Conservation (phyloP, 2,113 vertebrate genomes). For the Raja brachyura region DNA sequence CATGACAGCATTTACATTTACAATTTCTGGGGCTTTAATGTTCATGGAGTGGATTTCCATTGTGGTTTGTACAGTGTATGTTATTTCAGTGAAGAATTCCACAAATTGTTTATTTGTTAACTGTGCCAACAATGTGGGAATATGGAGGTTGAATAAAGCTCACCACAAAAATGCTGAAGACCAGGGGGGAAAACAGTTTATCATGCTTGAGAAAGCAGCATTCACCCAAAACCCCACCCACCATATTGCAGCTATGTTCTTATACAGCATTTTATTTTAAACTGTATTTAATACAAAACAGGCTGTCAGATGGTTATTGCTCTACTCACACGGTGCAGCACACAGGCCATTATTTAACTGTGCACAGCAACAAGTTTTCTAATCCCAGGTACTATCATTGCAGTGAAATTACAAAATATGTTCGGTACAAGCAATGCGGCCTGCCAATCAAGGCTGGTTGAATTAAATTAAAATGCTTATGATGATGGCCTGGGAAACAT, state of each 20-base stretch:
- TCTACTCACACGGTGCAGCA: neutral
- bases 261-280: neutral
- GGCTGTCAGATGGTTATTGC: neutral
- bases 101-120: conserved; percentile 7
- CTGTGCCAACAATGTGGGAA: neutral
- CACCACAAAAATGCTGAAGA: neutral
- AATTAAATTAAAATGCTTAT: too few species aligned
- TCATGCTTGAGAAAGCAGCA: neutral
- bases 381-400: neutral
- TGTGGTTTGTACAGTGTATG: neutral
- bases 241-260: neutral
- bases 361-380: neutral
- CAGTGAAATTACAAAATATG: neutral
- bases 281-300: neutral
- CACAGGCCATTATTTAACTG: neutral
- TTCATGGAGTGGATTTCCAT: neutral
- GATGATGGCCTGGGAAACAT: too few species aligned
- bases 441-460: too few species aligned
- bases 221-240: neutral
- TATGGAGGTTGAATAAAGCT: neutral
- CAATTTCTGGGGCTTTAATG: neutral
- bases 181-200: neutral
- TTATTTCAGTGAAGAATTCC: neutral
- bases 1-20: neutral
- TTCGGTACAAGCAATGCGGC: neutral